Conservation (phyloP, 2,888 invertebrate species). For the Strigamia transsilvanica region DNA sequence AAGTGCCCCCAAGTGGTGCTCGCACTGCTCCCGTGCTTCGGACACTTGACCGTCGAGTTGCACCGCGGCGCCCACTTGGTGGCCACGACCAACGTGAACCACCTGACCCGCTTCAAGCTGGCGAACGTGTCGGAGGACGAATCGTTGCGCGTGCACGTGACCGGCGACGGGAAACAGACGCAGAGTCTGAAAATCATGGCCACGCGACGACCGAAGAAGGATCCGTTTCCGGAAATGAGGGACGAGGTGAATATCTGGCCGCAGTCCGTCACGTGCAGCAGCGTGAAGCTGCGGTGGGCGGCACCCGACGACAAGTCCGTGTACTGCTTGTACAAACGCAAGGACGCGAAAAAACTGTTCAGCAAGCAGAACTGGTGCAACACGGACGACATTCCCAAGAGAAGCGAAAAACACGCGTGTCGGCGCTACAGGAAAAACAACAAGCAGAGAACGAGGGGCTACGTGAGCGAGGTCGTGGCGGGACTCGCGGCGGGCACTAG, state of each 20-base stretch:
- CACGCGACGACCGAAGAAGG: constrained; percentile 20
- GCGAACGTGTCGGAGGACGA: not conserved
- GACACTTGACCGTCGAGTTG: constrained; percentile 31
- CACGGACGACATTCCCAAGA: constrained; percentile 19
- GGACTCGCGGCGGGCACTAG: not conserved
- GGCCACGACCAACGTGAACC: not conserved
- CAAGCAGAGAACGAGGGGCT: constrained; percentile 1
- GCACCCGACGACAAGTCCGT: constrained; percentile 51
- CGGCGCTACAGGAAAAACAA: constrained; percentile 23
- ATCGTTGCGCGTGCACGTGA: not conserved
- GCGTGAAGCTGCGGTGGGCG: constrained; percentile 16
- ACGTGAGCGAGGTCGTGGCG: not conserved
- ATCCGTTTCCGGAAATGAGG: constrained; percentile 48
- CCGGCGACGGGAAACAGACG: constrained; percentile 49
- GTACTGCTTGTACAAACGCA: constrained; percentile 35
- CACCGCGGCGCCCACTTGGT: not conserved
- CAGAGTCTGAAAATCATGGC: constrained; percentile 48
- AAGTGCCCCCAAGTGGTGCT: not conserved
- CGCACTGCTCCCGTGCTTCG: constrained; percentile 48
- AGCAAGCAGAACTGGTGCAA: constrained; percentile 32
- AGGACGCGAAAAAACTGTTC: constrained; percentile 41
- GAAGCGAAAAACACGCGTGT: constrained; percentile 42
- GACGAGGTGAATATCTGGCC: not conserved
- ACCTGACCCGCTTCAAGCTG: not conserved
- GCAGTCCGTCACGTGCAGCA: constrained; percentile 10